Base-by-base conservation (phyloP, 2,888 invertebrate genomes). In the Cynaeus angustus region DNA sequence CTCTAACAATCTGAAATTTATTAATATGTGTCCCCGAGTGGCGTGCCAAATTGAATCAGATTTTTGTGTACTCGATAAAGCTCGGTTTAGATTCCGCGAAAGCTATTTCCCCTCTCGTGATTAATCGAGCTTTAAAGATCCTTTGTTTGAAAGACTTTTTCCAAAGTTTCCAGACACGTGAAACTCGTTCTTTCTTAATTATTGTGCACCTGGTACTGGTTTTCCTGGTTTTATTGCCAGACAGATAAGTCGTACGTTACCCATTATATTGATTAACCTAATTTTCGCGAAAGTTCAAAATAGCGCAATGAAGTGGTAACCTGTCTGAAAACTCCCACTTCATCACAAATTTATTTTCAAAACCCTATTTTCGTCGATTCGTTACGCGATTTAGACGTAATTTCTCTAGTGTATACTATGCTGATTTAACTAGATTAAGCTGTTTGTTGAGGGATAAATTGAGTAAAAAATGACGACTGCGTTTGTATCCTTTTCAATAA, bases 201-300 rank as follows among this genome's bases (percentile, higher is more conserved):
- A 33, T 33, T 33, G 33, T 33, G 33, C 33, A 33, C 14, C 46
- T 46, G 46, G 9, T 4, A 43, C 43, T 13, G 10, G 10, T 7
- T 3, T 8, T 33, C 7, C 33, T 43, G 43, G 12, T 9, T 16
- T 46, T 46, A 46, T 50, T 50, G 12, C 30, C n/a, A 28, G 28
- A 12, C 28, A 52, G 43, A 41, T 41, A 53, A 64, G 30, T 64
- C 64, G 14, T 12, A 14, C 37, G 62, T 38, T 33, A 14, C 45
- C 64, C 26, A 52, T 50, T 52, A 50, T 64, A 64, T 64, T 43
- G 64, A 64, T 64, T 64, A 64, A 53, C 64, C 64, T 30, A 53
- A 64, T 64, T 33, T 33, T 33, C 6, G 5, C 4, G n/a, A 9
- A 30, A 13, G 58, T 41, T 45, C 21, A 58, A 38, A 55, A 55